phyloP scores from a whole-genome alignment of 2,888 invertebrate species.

The Eupithecia pulchellata region DNA sequence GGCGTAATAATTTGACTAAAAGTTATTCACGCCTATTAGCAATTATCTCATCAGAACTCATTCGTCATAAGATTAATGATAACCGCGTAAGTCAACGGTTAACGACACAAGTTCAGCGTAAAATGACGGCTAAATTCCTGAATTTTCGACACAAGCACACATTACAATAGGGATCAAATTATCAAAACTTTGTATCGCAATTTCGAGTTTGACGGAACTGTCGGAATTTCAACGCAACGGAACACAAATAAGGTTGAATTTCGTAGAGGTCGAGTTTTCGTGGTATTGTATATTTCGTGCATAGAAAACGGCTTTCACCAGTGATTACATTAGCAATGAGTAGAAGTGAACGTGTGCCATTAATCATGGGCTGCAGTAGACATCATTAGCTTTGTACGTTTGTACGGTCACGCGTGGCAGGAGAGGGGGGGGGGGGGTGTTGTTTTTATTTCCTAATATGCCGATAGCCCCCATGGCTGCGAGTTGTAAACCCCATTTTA shows the following conservation, averaged over 20 bases:
- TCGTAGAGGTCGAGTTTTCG: neutral
- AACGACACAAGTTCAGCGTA: constrained; percentile 2
- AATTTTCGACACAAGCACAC: constrained; percentile 7
- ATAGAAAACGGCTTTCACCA: constrained; percentile 36
- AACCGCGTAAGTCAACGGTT: constrained; percentile 14
- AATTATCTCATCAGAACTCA: constrained; percentile 27
- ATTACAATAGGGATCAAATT: constrained; percentile 3
- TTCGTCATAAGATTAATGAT: constrained; percentile 42
- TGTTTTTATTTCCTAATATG: constrained; percentile 25
- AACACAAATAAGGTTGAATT: constrained; percentile 4
- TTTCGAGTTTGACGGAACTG: neutral
- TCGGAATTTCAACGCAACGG: neutral
- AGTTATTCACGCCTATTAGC: constrained; percentile 19
- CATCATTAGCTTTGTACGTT: constrained; percentile 46
- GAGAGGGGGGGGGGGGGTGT: constrained; percentile 36
- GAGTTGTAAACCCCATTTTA: neutral
- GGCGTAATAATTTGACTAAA: constrained; percentile 17
- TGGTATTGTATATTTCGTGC: constrained; percentile 26
- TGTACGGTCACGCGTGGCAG: constrained; percentile 44
- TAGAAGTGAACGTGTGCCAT: constrained; percentile 45
- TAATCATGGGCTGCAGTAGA: constrained; percentile 47
- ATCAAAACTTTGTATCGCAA: neutral
- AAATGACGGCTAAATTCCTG: constrained; percentile 8
- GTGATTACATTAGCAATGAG: constrained; percentile 45
- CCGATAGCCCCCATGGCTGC: neutral